phyloP scores from a whole-genome alignment of 2,113 vertebrate species.

The Osmerus eperlanus region DNA sequence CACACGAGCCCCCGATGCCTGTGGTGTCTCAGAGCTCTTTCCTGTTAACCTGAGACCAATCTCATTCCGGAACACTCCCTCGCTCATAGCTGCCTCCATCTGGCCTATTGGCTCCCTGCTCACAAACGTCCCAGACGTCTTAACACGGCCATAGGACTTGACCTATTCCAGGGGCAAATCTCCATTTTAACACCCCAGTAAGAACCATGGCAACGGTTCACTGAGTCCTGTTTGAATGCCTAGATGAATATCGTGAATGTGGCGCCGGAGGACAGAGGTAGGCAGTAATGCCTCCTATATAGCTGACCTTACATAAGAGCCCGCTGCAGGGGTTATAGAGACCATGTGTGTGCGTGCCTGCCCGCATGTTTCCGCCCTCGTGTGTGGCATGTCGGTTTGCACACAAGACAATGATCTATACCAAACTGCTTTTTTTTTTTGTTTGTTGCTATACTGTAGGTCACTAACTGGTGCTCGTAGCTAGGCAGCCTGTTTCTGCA shows the following conservation, averaged over 20 bases:
- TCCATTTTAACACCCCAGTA: conserved; percentile 38
- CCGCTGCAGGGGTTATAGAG: conserved; percentile 20
- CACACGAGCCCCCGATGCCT: conserved; percentile 5
- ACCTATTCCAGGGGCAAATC: not conserved
- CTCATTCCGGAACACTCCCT: conserved; percentile 40
- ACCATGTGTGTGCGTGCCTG: conserved; percentile 2
- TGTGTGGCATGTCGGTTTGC: not conserved
- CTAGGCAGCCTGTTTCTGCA: not conserved
- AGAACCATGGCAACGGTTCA: conserved; percentile 47
- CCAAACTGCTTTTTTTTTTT: not conserved
- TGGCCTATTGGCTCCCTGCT: conserved; percentile 29
- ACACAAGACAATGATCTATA: not conserved
- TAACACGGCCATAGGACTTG: conserved; percentile 23
- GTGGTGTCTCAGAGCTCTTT: conserved; percentile 19
- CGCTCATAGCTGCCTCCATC: conserved; percentile 24
- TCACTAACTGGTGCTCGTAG: not conserved
- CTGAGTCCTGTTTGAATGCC: conserved; percentile 5
- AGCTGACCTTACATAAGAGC: conserved; percentile 33
- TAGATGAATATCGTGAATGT: not conserved
- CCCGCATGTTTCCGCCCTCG: conserved; percentile 10
- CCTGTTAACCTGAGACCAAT: conserved; percentile 44
- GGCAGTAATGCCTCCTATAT: conserved; percentile 23
- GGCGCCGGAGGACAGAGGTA: too few species aligned
- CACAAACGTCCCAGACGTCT: conserved; percentile 18
- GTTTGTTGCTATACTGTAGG: not conserved